Evolutionary conservation across 2,797 vertebrate species (phyloP).

Genomic region (Zalophus californianus): DNA sequence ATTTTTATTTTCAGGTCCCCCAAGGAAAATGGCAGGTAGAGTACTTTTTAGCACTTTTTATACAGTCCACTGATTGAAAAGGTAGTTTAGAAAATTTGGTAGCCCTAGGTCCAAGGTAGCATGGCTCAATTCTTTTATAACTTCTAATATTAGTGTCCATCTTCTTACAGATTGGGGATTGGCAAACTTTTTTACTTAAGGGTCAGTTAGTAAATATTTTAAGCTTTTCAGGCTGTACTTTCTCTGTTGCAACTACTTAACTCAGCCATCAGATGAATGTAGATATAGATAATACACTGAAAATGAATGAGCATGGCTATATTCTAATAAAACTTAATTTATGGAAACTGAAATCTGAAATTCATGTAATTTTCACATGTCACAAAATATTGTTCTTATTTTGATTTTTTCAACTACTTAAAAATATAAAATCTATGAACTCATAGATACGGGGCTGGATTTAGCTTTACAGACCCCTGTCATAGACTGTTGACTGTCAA

Average conservation of each 20-base stretch:
- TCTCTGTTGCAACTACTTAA: background rate
- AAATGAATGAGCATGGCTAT: background rate
- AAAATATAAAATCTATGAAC: background rate
- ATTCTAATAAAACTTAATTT: background rate
- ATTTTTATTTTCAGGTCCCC: conserved; percentile 88
- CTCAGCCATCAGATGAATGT: background rate
- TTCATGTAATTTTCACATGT: conserved; percentile 20
- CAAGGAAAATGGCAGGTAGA: conserved; percentile 90
- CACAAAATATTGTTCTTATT: background rate
- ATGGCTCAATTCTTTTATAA: background rate
- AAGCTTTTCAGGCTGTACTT: background rate
- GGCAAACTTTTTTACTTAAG: background rate
- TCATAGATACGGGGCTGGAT: background rate
- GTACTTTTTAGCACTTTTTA: conserved; percentile 60
- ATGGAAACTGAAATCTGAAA: conserved; percentile 1
- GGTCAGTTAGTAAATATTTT: background rate
- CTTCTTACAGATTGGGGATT: background rate
- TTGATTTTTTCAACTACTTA: background rate
- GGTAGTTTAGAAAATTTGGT: background rate
- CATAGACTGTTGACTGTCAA: background rate
- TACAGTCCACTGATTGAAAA: background rate
- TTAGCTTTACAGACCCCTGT: background rate
- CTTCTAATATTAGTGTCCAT: background rate
- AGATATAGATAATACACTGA: background rate
- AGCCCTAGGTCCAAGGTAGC: background rate